These are phyloP conservation scores for Lagopus muta DNA, from an alignment of 2,113 vertebrate species.

Conservation along the genomic window DNA sequence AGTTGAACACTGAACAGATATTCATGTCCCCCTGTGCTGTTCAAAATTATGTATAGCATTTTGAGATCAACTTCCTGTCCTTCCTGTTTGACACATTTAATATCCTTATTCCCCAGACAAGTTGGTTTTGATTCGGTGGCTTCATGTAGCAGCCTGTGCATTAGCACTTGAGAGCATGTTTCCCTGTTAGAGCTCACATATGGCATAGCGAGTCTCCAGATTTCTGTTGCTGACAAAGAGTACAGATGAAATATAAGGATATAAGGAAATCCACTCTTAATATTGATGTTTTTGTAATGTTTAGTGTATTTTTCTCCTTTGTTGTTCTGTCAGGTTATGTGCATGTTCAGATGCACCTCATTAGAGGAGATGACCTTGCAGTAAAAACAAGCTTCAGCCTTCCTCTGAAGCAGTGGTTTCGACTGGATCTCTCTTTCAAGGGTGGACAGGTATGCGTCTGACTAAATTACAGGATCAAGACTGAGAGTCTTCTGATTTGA, in stretches of 20 bases:
- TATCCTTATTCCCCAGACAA: not conserved
- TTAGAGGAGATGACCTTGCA: constrained; percentile 83
- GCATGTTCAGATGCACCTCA: constrained; percentile 86
- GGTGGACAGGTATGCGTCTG: constrained; percentile 81
- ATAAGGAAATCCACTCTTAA: not conserved
- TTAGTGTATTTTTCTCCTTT: not conserved
- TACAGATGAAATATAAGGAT: not conserved
- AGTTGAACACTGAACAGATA: not conserved
- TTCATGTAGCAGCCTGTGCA: not conserved
- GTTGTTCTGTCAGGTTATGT: constrained; percentile 78
- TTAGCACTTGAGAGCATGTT: not conserved
- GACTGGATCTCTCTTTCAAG: constrained; percentile 85
- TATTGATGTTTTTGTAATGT: not conserved
- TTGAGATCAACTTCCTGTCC: not conserved
- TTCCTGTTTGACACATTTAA: not conserved
- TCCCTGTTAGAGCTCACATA: not conserved
- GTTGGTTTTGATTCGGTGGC: not conserved
- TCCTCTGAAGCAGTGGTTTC: constrained; percentile 87
- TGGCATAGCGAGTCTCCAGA: not conserved
- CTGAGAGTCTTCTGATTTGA: not conserved
- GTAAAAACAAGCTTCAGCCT: constrained; percentile 78
- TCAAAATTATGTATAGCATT: not conserved
- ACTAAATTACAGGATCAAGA: not conserved
- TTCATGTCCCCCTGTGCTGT: not conserved
- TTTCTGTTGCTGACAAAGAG: not conserved